A percentile compares a stretch with the other conserved stretches of the same genome.
phyloP scores from a whole-genome alignment of 2,888 invertebrate genomes.

The Parelbella ahira region DNA sequence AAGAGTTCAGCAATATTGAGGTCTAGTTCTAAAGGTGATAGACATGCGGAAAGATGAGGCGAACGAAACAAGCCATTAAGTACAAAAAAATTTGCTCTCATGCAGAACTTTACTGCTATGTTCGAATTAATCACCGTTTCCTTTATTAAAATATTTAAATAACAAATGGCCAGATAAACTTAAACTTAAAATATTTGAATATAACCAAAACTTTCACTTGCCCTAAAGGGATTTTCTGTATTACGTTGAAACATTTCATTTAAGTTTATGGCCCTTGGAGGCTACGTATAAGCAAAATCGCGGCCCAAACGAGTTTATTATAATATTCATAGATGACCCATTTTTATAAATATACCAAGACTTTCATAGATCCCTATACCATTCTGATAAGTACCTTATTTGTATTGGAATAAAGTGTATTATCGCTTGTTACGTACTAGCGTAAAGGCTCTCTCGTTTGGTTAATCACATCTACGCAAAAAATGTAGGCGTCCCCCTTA shows the following conservation, averaged over 20 bases:
- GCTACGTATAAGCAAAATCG: constrained; percentile 15
- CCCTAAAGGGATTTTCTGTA: constrained; percentile 10
- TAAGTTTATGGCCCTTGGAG: constrained; percentile 16
- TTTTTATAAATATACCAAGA: constrained; percentile 39
- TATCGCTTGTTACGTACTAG: constrained; percentile 13
- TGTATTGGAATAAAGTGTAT: constrained; percentile 19
- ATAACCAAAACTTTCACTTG: too few relatives aligned
- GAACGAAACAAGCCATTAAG: too few relatives aligned
- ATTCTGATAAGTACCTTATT: constrained; percentile 19
- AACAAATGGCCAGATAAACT: too few relatives aligned
- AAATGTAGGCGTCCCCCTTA: constrained; percentile 31
- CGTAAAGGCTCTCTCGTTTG: constrained; percentile 45
- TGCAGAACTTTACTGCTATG: too few relatives aligned
- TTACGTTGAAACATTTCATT: constrained; percentile 22
- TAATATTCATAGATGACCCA: constrained; percentile 36
- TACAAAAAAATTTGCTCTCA: too few relatives aligned
- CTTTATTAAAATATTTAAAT: too few relatives aligned
- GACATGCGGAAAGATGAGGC: too few relatives aligned
- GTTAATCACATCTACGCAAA: constrained; percentile 52
- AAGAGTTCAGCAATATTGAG: too few relatives aligned
- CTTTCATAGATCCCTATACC: constrained; percentile 28
- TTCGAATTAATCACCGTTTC: too few relatives aligned
- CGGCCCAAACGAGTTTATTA: constrained; percentile 21
- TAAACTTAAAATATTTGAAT: too few relatives aligned
- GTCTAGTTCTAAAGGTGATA: too few relatives aligned